Percentiles rank a stretch among this genome's conserved stretches.
Evolutionary conservation across 2,113 vertebrate species (phyloP).

Genomic region (Thermophis baileyi): DNA sequence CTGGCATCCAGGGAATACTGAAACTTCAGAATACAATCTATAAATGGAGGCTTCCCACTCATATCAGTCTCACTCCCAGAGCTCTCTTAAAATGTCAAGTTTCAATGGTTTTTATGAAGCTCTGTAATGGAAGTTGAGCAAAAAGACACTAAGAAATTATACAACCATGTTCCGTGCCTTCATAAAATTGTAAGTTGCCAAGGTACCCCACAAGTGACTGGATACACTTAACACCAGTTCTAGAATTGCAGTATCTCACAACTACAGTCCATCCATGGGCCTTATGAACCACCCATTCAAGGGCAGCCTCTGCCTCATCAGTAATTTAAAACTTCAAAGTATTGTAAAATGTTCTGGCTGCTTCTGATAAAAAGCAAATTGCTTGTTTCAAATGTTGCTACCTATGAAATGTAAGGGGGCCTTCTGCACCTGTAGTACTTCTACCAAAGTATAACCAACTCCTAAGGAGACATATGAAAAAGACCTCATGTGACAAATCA

Average conservation of each 20-base stretch:
- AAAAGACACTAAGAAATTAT: not conserved
- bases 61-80: not conserved
- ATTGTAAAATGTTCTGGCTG: not conserved
- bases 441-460: not conserved
- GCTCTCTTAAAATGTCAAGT: not conserved
- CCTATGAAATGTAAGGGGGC: not conserved
- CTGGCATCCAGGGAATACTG: not conserved
- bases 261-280: not conserved
- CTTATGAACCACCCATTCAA: not conserved
- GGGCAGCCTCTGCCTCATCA: not conserved
- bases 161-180: not conserved
- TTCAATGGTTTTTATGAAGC: not conserved
- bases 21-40: not conserved
- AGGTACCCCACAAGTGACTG: not conserved
- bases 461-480: not conserved
- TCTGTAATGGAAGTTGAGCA: not conserved
- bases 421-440: not conserved
- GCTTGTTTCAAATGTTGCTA: not conserved
- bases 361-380: not conserved
- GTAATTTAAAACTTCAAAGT: not conserved
- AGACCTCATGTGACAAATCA: not conserved
- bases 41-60: not conserved
- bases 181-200: not conserved
- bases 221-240: slow-evolving; percentile 5
- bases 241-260: not conserved